Evolutionary conservation across 2,888 invertebrate genomes (phyloP).

Genomic region (Junonia oenone): DNA sequence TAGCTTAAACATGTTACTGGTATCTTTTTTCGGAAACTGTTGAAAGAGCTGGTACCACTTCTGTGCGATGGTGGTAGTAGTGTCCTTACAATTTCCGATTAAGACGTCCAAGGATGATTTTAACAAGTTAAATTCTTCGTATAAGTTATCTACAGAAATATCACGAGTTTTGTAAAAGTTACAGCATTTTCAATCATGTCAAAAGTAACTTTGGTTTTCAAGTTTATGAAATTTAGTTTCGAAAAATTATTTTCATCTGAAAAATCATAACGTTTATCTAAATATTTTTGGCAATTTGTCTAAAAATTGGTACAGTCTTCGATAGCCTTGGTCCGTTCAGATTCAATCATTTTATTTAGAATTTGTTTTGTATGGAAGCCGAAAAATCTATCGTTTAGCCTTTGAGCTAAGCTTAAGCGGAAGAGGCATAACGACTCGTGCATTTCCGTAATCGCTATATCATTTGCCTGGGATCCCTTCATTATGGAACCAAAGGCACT

Average conservation of each 20-base stretch:
- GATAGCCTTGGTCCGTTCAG: too few relatives aligned
- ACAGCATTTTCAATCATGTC: too few relatives aligned
- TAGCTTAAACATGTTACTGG: background rate
- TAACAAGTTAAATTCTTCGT: background rate
- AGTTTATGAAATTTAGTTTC: background rate
- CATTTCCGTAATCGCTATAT: background rate
- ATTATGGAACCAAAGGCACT: background rate
- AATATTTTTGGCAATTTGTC: too few relatives aligned
- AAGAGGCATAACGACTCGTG: background rate
- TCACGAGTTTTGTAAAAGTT: background rate
- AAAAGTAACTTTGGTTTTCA: too few relatives aligned
- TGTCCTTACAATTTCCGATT: background rate
- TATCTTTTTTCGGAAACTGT: background rate
- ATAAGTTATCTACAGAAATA: background rate
- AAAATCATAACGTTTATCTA: too few relatives aligned
- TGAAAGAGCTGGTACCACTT: background rate
- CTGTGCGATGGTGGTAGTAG: background rate
- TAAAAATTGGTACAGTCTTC: too few relatives aligned
- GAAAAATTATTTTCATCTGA: background rate
- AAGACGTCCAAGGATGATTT: too few relatives aligned
- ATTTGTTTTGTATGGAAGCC: background rate
- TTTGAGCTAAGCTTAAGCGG: too few relatives aligned
- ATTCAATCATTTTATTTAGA: too few relatives aligned
- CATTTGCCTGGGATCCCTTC: background rate
- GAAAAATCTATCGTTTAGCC: too few relatives aligned